phyloP scores from a whole-genome alignment of 1,140 invertebrate species.

The Bombus waltoni region DNA sequence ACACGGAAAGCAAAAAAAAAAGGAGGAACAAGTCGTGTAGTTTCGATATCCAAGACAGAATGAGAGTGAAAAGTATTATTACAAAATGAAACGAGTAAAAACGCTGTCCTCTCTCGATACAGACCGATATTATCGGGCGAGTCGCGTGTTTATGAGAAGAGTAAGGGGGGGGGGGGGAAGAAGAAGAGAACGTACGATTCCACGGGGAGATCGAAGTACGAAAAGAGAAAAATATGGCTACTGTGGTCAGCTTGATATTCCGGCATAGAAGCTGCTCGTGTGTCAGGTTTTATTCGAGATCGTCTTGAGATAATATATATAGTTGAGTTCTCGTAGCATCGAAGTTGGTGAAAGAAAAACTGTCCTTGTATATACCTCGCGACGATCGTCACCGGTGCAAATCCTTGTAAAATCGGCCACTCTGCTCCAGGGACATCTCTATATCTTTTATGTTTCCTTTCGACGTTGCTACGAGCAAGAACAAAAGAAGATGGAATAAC shows the following conservation, averaged over 20 bases:
- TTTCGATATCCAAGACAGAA: not conserved
- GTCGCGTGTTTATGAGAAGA: not conserved
- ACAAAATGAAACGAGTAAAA: not conserved
- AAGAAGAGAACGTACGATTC: not conserved
- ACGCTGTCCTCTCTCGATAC: not conserved
- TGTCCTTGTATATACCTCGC: constrained; percentile 46
- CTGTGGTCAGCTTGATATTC: not conserved
- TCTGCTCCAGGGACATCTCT: not conserved
- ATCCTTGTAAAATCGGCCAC: constrained; percentile 22
- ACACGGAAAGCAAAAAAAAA: not conserved
- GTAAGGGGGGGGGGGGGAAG: not conserved
- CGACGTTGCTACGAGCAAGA: constrained; percentile 25
- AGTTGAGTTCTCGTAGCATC: not conserved
- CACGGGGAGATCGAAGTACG: not conserved
- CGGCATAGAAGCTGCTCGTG: not conserved
- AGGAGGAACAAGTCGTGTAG: not conserved
- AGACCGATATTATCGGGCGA: not conserved
- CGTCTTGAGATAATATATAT: not conserved
- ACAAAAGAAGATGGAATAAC: not conserved
- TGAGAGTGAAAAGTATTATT: not conserved
- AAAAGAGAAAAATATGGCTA: not conserved
- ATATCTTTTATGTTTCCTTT: not conserved
- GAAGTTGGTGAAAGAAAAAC: not conserved
- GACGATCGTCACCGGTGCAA: constrained; percentile 19
- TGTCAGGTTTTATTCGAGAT: not conserved